Conservation (phyloP, 2,113 vertebrate genomes). For the Thinocorus orbignyianus region DNA sequence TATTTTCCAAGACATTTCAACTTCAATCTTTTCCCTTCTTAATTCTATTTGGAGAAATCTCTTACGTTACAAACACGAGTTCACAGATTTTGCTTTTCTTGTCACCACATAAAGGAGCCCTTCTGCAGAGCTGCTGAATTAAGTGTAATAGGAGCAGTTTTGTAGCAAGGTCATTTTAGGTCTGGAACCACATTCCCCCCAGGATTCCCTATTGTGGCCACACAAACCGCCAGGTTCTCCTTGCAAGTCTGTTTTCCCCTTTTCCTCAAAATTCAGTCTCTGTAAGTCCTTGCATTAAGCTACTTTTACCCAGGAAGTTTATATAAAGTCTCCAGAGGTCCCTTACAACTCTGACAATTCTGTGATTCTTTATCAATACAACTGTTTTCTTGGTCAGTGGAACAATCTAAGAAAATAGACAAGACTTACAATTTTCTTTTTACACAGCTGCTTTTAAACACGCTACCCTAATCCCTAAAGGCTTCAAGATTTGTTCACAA, state of each 20-base stretch:
- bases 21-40: not conserved
- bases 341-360: too few relatives aligned
- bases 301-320: slow-evolving; percentile 34
- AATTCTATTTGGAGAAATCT: slow-evolving; percentile 15
- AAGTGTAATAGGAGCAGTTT: not conserved
- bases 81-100: slow-evolving; percentile 48
- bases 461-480: not conserved
- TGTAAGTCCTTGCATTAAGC: slow-evolving; percentile 37
- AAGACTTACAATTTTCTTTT: not conserved
- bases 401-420: not conserved
- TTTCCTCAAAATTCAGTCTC: slow-evolving; percentile 36
- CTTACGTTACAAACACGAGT: not conserved
- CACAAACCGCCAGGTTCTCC: not conserved
- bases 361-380: not conserved
- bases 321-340: not conserved
- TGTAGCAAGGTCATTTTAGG: slow-evolving; percentile 30
- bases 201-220: slow-evolving; percentile 40
- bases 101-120: slow-evolving; percentile 20
- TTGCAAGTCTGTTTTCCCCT: not conserved
- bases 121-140: slow-evolving; percentile 34
- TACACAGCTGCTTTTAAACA: not conserved
- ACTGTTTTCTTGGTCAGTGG: not conserved
- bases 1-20: not conserved
- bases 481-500: not conserved
- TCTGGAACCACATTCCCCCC: not conserved